Evolutionary conservation across 2,888 invertebrate genomes (phyloP), one percentile per base, ranked within the genome.

Genomic region (Acleris laterana): DNA sequence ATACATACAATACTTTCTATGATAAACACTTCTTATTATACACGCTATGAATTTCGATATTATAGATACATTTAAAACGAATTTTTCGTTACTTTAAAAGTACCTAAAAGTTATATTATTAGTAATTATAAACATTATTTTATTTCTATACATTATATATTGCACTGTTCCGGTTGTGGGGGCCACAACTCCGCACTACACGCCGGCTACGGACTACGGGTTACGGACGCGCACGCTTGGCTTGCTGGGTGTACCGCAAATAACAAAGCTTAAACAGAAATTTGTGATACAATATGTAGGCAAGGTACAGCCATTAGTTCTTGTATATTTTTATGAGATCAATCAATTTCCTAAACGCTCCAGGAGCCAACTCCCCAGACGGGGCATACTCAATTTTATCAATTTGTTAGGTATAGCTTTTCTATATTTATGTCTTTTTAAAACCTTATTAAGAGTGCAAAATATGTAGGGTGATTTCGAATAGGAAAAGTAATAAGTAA

Each of bases 21-120:
- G 71, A 77, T 81, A 82, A 85, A 84, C 76, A 81, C 77, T 78
- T 81, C 83, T 76, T 80, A n/a, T 79, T 85, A 85, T 82, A 85
- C 75, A 80, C 74, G 83, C 76, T 78, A 71, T 75, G 71, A 78
- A 73, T 82, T 83, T 81, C 65, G 74, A 75, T 78, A 46, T 57
- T 78, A 46, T 57, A 57, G 61, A 69, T 75, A 77, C 68, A 69
- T 71, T 72, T 63, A 69, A 68, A 71, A 70, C 63, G 69, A 71
- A 63, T 70, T 71, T 72, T 61, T 20, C 38, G 28, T 66, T 46
- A 49, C 48, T 42, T 42, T 44, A 42, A 44, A 55, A 55, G 49
- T 58, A 68, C 16, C 57, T 62, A 62, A 58, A 56, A 61, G 51
- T 38, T 17, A 38, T 38, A 13, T 38, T 3, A 38, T 38, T 38